A percentile compares a stretch with the other conserved stretches of the same genome.
Evolutionary conservation across 1,140 invertebrate genomes (phyloP).

Genomic region (Aporrectodea caliginosa): DNA sequence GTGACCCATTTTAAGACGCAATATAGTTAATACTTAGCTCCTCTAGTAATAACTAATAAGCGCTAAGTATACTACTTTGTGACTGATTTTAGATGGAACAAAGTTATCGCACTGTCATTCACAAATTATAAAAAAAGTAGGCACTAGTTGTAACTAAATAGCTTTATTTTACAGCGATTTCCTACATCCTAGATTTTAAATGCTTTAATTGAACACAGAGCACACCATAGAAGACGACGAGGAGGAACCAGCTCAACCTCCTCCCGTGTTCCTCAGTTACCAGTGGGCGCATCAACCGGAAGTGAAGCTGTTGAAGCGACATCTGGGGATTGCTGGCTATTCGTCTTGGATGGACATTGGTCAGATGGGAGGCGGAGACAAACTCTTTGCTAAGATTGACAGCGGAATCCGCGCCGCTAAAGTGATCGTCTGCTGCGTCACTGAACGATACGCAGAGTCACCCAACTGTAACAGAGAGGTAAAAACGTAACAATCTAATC

Average conservation of each 20-base stretch:
- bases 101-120: too few relatives aligned
- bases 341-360: conserved; percentile 52
- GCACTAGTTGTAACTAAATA: too few relatives aligned
- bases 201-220: too few relatives aligned
- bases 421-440: conserved; percentile 47
- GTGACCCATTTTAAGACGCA: too few relatives aligned
- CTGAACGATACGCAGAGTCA: conserved; percentile 48
- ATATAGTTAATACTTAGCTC: too few relatives aligned
- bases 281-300: conserved; percentile 50
- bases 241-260: conserved; percentile 41
- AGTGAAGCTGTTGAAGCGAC: conserved; percentile 45
- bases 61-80: too few relatives aligned
- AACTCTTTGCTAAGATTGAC: conserved; percentile 50
- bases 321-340: conserved; percentile 46
- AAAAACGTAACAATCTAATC: too few relatives aligned
- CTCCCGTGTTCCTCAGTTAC: conserved; percentile 50
- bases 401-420: conserved; percentile 45
- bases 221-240: conserved; percentile 47
- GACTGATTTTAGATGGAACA: too few relatives aligned
- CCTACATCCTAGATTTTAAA: too few relatives aligned
- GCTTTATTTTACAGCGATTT: too few relatives aligned
- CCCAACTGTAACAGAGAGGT: conserved; percentile 53
- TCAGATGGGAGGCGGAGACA: conserved; percentile 53
- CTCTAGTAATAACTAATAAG: too few relatives aligned
- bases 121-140: too few relatives aligned